Evolutionary conservation across 2,113 vertebrate genomes (phyloP).

Genomic region (Antennarius striatus): DNA sequence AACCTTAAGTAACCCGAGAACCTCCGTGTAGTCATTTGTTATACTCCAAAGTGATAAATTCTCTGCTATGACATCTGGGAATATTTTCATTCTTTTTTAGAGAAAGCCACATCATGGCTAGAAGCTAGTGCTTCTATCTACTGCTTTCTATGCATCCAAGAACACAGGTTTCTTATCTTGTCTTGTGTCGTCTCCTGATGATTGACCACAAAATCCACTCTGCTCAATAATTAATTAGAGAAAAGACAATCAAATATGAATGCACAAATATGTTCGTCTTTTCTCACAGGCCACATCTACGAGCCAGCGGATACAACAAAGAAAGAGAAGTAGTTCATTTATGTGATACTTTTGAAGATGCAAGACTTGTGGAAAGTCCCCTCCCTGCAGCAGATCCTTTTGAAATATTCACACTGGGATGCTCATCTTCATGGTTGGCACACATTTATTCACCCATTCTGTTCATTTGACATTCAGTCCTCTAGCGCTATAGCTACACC

Average conservation of each 20-base stretch:
- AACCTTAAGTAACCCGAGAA: neutral
- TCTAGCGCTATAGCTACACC: neutral
- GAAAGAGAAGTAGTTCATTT: slow-evolving; percentile 18
- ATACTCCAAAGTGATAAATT: slow-evolving; percentile 11
- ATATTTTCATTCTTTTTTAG: slow-evolving; percentile 3
- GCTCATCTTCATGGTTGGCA: slow-evolving; percentile 31
- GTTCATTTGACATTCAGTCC: too few species aligned
- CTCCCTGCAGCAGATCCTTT: slow-evolving; percentile 30
- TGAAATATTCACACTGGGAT: slow-evolving; percentile 67
- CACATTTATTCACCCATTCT: slow-evolving; percentile 29
- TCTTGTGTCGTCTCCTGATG: neutral
- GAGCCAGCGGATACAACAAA: neutral
- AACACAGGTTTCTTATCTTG: neutral
- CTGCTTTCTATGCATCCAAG: neutral
- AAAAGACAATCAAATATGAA: slow-evolving; percentile 10
- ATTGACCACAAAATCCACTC: slow-evolving; percentile 6
- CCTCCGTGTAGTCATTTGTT: neutral
- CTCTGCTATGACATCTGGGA: slow-evolving; percentile 12
- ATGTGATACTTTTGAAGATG: slow-evolving; percentile 36
- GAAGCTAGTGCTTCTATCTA: neutral
- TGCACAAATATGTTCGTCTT: slow-evolving; percentile 4
- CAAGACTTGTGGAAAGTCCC: neutral
- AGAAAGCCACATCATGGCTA: too few species aligned
- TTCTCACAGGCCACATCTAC: neutral
- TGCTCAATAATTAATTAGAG: slow-evolving; percentile 26